Evolutionary conservation across 2,888 invertebrate genomes (phyloP), one percentile per base, ranked within the genome.

Genomic region (Tetheella fluctuosa): DNA sequence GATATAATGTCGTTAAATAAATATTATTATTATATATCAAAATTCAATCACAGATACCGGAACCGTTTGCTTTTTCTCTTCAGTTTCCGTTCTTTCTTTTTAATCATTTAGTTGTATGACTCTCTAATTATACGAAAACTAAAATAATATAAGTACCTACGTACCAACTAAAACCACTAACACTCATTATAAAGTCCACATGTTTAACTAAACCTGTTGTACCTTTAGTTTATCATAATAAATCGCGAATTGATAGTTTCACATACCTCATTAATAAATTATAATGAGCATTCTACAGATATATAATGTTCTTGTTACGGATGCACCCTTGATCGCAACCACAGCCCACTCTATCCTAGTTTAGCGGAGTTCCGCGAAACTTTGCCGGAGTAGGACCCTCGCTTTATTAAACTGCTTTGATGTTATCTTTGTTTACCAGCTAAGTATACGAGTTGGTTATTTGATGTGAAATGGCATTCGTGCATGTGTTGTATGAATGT

Each of bases 401-500:
- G 66, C 71, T 76, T 74, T 76, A 78, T 72, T 77, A 76, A 76
- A 75, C 70, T 61, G 60, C 64, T 71, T 64, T 67, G 70, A 74
- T 74, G 62, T 62, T 76, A 76, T 76, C 74, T 69, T 60, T 64
- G 54, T 65, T 65, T 62, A 72, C 39, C 61, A 52, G 28, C 48
- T 48, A 48, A 20, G 20, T 48, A 48, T 48, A 20, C 10, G 20
- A 34, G 34, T 34, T 25, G 34, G 34, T 17, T 34, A 55, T 34
- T 34, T 48, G 48, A 48, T 48, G 48, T 48, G 48, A 48, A 48
- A 48, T 48, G 48, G 48, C 20, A 48, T 48, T 20, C 20, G 48
- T 48, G 48, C 48, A n/a, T 48, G 20, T 48, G 20, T 48, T 48
- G 20, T 20, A 10, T 7, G 10, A 17, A 20, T 17, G 48, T 48